A percentile compares a stretch with the other conserved stretches of the same genome.
phyloP scores from a whole-genome alignment of 2,888 invertebrate species.

The Mythimna pallens region DNA sequence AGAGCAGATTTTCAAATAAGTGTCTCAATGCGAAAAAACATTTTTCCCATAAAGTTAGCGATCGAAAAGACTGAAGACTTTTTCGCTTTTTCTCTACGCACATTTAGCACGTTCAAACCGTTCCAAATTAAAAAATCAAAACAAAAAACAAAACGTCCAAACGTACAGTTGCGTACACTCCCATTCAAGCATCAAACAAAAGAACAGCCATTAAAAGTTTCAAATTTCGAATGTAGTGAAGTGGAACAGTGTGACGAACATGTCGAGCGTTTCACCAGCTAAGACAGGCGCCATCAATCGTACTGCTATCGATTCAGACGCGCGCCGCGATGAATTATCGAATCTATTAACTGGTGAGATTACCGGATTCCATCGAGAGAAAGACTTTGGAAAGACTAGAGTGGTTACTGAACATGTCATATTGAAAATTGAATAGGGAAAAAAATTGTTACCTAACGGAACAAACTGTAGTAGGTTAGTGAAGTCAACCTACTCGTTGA shows the following conservation, averaged over 20 bases:
- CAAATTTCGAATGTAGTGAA: slow-evolving; percentile 62
- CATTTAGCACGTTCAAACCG: not conserved
- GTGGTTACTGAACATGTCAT: slow-evolving; percentile 28
- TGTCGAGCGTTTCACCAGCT: slow-evolving; percentile 65
- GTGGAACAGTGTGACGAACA: slow-evolving; percentile 66
- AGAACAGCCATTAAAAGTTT: slow-evolving; percentile 58
- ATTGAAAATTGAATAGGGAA: not conserved
- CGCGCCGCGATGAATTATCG: slow-evolving; percentile 87
- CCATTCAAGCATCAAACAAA: slow-evolving; percentile 48
- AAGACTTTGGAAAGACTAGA: slow-evolving; percentile 68
- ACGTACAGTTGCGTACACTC: slow-evolving; percentile 23
- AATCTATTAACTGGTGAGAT: slow-evolving; percentile 89
- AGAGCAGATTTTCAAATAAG: too few relatives aligned
- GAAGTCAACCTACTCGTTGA: not conserved
- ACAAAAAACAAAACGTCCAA: slow-evolving; percentile 18
- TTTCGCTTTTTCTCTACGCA: not conserved
- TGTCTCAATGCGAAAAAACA: not conserved
- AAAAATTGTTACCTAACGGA: not conserved
- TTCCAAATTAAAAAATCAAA: slow-evolving; percentile 8
- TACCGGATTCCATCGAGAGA: slow-evolving; percentile 81
- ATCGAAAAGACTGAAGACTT: too few relatives aligned
- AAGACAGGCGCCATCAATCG: slow-evolving; percentile 82
- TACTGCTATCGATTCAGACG: slow-evolving; percentile 81
- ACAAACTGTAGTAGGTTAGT: not conserved
- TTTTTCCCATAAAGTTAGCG: not conserved